Evolutionary conservation across 1,140 invertebrate species (phyloP).

Genomic region (Drosophila virilis): DNA sequence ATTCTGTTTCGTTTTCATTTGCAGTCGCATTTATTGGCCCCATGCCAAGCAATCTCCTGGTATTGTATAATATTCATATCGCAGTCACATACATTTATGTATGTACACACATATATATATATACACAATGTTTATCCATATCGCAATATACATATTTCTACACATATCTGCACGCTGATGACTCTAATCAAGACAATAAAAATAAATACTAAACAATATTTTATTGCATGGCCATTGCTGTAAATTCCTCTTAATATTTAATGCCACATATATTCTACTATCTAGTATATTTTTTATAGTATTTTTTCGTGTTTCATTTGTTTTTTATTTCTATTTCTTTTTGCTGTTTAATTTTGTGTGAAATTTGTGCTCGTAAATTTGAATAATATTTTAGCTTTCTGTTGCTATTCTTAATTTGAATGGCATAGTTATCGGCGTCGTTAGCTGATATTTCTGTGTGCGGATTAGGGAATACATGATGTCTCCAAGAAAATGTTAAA

Average conservation of each 20-base stretch:
- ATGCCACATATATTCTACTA: conserved; percentile 28
- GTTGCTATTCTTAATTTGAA: conserved; percentile 50
- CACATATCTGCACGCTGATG: conserved; percentile 43
- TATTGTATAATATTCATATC: conserved; percentile 75
- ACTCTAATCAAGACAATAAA: conserved; percentile 78
- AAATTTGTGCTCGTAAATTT: conserved; percentile 44
- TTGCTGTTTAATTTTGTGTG: conserved; percentile 30
- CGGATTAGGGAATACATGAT: conserved; percentile 47
- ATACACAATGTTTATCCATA: not conserved
- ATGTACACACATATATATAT: conserved; percentile 18
- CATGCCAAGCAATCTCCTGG: conserved; percentile 66
- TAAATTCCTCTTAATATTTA: conserved; percentile 44
- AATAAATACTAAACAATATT: conserved; percentile 60
- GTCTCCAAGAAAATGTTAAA: conserved; percentile 21
- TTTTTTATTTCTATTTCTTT: conserved; percentile 10
- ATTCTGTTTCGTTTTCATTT: conserved; percentile 66
- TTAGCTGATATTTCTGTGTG: conserved; percentile 56
- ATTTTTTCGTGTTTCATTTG: conserved; percentile 4
- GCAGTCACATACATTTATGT: conserved; percentile 30
- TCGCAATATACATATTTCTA: conserved; percentile 15
- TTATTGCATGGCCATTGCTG: conserved; percentile 55
- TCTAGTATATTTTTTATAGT: conserved; percentile 53
- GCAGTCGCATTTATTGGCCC: conserved; percentile 71
- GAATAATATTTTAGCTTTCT: conserved; percentile 33
- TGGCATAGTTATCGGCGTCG: conserved; percentile 31